Evolutionary conservation across 2,888 invertebrate species (phyloP).

Genomic region (Heliconius sara): DNA sequence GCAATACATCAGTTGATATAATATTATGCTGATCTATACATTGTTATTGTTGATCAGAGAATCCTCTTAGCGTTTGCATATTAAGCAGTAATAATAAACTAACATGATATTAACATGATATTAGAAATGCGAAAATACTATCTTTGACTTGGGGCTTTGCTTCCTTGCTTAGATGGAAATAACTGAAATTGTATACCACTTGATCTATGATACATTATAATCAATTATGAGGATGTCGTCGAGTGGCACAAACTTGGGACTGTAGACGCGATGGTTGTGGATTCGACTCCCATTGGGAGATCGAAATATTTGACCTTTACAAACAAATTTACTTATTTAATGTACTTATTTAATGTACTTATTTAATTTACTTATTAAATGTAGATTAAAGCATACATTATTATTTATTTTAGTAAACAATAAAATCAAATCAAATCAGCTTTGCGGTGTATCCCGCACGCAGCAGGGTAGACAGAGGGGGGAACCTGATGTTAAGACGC

Average conservation of each 20-base stretch:
- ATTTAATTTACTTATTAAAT: neutral
- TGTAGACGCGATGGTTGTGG: neutral
- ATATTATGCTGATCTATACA: conserved; percentile 1
- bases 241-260: neutral
- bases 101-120: conserved; percentile 1
- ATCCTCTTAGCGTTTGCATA: conserved; percentile 23
- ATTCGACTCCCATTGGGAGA: neutral
- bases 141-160: neutral
- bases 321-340: neutral
- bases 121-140: neutral
- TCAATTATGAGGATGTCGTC: too few relatives aligned
- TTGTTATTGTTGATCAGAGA: conserved; percentile 18
- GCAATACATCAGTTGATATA: neutral
- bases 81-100: conserved; percentile 14
- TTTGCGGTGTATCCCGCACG: too few relatives aligned
- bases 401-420: neutral
- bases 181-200: too few relatives aligned
- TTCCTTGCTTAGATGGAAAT: neutral
- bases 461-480: too few relatives aligned
- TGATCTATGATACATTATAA: too few relatives aligned
- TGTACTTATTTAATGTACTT: too few relatives aligned
- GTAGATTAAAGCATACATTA: neutral
- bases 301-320: neutral
- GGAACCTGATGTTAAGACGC: too few relatives aligned
- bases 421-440: too few relatives aligned